phyloP scores from a whole-genome alignment of 2,888 invertebrate genomes.

The Priocnemis perturbator region DNA sequence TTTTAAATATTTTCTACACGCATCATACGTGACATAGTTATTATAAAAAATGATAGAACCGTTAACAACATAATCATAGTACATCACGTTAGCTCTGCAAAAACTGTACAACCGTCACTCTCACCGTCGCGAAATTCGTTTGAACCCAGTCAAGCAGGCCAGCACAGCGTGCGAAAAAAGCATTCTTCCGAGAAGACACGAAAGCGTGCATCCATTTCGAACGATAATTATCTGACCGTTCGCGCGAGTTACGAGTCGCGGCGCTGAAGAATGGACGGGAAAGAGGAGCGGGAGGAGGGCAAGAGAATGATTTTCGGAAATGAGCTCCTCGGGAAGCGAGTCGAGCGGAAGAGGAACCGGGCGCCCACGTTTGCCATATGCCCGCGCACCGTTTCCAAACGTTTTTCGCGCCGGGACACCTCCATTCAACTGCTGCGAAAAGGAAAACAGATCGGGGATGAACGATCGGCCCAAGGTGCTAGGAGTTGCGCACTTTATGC shows the following conservation, averaged over 20 bases:
- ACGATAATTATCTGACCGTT: slow-evolving; percentile 51
- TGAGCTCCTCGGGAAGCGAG: slow-evolving; percentile 36
- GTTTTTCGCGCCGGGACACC: slow-evolving; percentile 53
- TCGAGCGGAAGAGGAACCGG: slow-evolving; percentile 43
- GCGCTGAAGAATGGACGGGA: slow-evolving; percentile 16
- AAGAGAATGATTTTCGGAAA: slow-evolving; percentile 53
- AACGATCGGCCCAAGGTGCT: slow-evolving; percentile 6
- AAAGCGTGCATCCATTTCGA: not conserved
- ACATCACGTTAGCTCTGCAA: too few relatives aligned
- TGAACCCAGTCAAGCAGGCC: too few relatives aligned
- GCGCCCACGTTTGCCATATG: slow-evolving; percentile 59
- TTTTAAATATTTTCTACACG: too few relatives aligned
- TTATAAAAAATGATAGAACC: too few relatives aligned
- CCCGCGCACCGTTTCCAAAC: slow-evolving; percentile 38
- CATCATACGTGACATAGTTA: too few relatives aligned
- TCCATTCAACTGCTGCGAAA: slow-evolving; percentile 7
- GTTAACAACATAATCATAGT: too few relatives aligned
- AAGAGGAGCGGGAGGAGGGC: slow-evolving; percentile 13
- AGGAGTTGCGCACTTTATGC: slow-evolving; percentile 44
- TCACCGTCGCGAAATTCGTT: too few relatives aligned
- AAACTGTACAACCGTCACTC: too few relatives aligned
- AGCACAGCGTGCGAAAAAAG: too few relatives aligned
- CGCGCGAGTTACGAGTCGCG: slow-evolving; percentile 30
- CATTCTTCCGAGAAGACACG: too few relatives aligned
- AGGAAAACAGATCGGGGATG: slow-evolving; percentile 4